Evolutionary conservation across 1,140 invertebrate species (phyloP).

Genomic region (Ostrea edulis): DNA sequence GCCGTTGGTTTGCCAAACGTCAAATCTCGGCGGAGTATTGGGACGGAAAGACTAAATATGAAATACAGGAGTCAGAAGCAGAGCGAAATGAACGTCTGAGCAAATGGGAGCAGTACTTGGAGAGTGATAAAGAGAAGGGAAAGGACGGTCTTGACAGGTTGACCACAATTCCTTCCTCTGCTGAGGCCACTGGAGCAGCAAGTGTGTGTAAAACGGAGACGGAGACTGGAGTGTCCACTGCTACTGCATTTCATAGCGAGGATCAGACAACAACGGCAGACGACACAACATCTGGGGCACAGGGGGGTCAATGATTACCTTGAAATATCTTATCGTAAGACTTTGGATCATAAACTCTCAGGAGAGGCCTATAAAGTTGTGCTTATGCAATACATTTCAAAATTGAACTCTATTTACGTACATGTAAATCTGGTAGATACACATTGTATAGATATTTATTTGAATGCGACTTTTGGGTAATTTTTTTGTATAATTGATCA

Average conservation of each 20-base stretch:
- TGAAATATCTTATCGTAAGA: too few relatives aligned
- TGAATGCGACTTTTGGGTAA: too few relatives aligned
- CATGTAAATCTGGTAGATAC: too few relatives aligned
- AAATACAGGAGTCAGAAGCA: constrained; percentile 93
- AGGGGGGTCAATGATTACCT: not conserved
- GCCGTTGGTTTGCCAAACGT: constrained; percentile 91
- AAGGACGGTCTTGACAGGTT: not conserved
- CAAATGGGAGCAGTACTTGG: constrained; percentile 91
- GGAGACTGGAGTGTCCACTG: not conserved
- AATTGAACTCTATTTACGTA: too few relatives aligned
- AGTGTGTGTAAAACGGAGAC: not conserved
- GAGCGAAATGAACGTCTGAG: constrained; percentile 90
- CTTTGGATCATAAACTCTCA: too few relatives aligned
- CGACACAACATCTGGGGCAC: not conserved
- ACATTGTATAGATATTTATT: too few relatives aligned
- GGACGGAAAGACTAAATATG: constrained; percentile 98
- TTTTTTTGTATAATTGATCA: too few relatives aligned
- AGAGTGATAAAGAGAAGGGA: constrained; percentile 55
- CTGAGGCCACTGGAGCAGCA: not conserved
- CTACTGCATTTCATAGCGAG: not conserved
- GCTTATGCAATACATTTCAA: too few relatives aligned
- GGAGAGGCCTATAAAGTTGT: too few relatives aligned
- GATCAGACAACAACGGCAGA: not conserved
- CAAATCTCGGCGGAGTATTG: constrained; percentile 92
- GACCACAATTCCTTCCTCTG: not conserved